Evolutionary conservation across 2,888 invertebrate genomes (phyloP).

Genomic region (Chrysodeixis includens): DNA sequence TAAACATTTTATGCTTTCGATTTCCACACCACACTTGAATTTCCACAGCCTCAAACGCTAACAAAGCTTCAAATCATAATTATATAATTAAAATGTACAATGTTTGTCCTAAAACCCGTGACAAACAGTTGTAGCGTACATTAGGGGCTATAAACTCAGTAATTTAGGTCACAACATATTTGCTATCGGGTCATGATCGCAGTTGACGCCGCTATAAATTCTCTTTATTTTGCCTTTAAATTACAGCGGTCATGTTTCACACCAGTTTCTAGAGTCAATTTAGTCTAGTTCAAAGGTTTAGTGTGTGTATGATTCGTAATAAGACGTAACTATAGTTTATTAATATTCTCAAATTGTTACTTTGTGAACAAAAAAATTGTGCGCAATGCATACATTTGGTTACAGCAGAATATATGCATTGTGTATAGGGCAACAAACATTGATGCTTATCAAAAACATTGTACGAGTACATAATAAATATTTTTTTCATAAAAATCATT

Average conservation of each 20-base stretch:
- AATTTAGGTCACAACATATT: constrained; percentile 56
- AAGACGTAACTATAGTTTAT: no score
- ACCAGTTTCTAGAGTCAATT: constrained; percentile 11
- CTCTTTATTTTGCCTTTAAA: constrained; percentile 36
- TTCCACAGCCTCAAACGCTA: no score
- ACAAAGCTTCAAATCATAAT: background rate
- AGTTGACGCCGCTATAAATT: constrained; percentile 36
- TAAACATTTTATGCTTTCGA: no score
- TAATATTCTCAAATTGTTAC: no score
- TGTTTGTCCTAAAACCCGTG: background rate
- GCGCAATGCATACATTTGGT: no score
- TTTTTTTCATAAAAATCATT: no score
- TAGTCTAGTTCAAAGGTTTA: background rate
- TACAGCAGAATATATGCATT: no score
- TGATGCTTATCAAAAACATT: no score
- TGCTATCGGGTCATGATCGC: constrained; percentile 57
- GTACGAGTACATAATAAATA: no score
- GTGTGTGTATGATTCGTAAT: background rate
- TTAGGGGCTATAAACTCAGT: constrained; percentile 40
- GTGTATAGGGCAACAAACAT: no score
- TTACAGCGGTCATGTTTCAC: constrained; percentile 24
- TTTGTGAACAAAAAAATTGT: no score
- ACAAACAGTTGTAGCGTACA: constrained; percentile 19
- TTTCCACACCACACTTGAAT: no score
- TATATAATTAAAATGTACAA: background rate